Evolutionary conservation across 2,888 invertebrate genomes (phyloP), one percentile per base, ranked within the genome.

Genomic region (Pilophorus perplexus): DNA sequence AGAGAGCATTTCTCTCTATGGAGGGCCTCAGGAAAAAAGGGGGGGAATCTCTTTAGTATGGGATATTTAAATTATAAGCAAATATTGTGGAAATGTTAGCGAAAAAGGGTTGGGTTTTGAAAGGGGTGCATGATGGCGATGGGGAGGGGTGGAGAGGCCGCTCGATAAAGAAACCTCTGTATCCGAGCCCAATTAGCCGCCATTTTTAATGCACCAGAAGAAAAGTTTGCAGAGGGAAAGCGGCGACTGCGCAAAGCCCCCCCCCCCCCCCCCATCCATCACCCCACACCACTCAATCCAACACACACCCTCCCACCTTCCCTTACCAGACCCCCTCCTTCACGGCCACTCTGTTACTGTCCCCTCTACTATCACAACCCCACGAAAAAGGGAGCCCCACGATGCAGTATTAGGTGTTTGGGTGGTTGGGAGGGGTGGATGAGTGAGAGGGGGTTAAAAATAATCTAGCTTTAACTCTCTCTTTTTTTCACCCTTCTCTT

Each of bases 191-290:
- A 68, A 70, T 67, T 70, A 70, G 68, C 67, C 70, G 70, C 70
- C 70, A 70, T 70, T 70, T 70, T 70, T 70, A 70, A 70, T 70
- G 70, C 70, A 70, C 68, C 70, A 70, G 67, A 70, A 70, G 70
- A 70, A 70, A 70, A 70, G 70, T 70, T 67, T 64, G 70, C 66
- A 64, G 69, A 69, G 69, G 38, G 62, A 42, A 65, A 48, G 18
- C 23, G n/a, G 52, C 42, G 65, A 22, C 46, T 52, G 66, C 66
- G 69, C 69, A 52, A 40, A 40, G 40, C 59, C 55, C 33, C 54
- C 48, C 38, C 57, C 55, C 48, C 40, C 33, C 59, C 37, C 64
- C 46, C 59, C 57, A 22, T 4, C 57, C 6, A 18, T 3, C 2
- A 6, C 28, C 23, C 57, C 55, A 12, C 38, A 38, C 55, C 20